These are phyloP conservation scores for Petrocephalus microphthalmus DNA, from an alignment of 2,113 vertebrate species.

Conservation along the genomic window DNA sequence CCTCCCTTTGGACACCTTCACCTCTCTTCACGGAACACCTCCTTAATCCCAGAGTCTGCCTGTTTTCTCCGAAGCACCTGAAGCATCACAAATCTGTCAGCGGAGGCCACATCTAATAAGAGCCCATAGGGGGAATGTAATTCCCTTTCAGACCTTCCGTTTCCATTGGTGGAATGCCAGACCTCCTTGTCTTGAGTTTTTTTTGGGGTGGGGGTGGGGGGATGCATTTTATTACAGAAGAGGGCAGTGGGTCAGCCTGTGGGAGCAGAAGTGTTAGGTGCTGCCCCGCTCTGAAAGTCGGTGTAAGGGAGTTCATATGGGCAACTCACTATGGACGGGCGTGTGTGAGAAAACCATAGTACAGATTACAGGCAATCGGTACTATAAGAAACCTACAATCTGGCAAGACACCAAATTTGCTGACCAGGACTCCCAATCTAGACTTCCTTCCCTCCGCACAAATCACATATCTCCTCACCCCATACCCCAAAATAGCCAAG, in stretches of 20 bases:
- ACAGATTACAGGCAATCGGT: conserved; percentile 16
- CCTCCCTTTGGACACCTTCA: background rate
- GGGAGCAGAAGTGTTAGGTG: background rate
- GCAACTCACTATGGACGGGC: background rate
- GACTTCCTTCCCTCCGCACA: conserved; percentile 2
- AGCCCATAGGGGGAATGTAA: background rate
- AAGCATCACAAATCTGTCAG: conserved; percentile 24
- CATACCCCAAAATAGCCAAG: conserved; percentile 38
- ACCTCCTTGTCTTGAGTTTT: background rate
- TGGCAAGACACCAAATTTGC: background rate
- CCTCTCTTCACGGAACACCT: background rate
- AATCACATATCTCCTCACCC: conserved; percentile 20
- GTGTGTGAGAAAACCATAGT: background rate
- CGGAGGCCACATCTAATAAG: conserved; percentile 11
- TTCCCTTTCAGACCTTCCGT: background rate
- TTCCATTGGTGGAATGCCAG: conserved; percentile 3
- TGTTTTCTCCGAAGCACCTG: conserved; percentile 13
- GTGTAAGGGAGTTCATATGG: background rate
- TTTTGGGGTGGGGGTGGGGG: background rate
- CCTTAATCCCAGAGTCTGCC: background rate
- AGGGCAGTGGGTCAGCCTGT: background rate
- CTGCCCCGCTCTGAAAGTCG: background rate
- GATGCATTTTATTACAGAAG: conserved; percentile 1
- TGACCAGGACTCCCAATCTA: conserved; percentile 25
- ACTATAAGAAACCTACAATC: conserved; percentile 9